Base-by-base conservation (phyloP, 1,140 invertebrate species). In the Magallana angulata region DNA sequence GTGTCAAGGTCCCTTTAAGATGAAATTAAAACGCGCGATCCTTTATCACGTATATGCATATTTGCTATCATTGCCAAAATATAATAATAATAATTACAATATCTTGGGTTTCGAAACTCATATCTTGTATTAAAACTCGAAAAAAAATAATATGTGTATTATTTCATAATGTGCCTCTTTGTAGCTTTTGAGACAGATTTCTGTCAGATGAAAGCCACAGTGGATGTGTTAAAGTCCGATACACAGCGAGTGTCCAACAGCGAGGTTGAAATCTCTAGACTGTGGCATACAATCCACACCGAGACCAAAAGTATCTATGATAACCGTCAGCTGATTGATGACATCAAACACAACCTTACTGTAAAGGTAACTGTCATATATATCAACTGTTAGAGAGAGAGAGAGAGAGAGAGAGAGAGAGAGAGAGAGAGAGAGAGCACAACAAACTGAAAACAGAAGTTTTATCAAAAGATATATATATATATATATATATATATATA, bases 221-320 rank as follows among this genome's bases (percentile, higher is more conserved):
- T 82, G 18, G 56, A 57, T 24, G 57, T 82, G 3, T 56, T 82
- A 3, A 18, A 57, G 36, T n/a, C 7, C 9, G 81, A 82, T 14
- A 58, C 48, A 18, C 48, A 57, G 16, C 48, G 57, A 56, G 48
- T 82, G 0, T n/a, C 81, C 16, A 82, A 82, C 36, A 57, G 36
- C 11, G 81, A 82, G 18, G 81, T 82, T 7, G 56, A 82, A 24
- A 18, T 82, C 48, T 82, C 81, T 14, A 82, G 57, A 57, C 48
- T 82, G 9, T 82, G 81, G 81, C 81, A 82, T 24, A 82, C 48
- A 18, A 57, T 82, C 7, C 81, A 57, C 9, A 24, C 48, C 14
- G 81, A 82, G 36, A 82, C 81, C 7, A 82, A 82, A 30, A 24
- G 57, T 58, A 82, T 82, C 18, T 57, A 82, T 30, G 81, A 82